Evolutionary conservation across 2,797 vertebrate species (phyloP).

Genomic region (Catostomus latipinnis): DNA sequence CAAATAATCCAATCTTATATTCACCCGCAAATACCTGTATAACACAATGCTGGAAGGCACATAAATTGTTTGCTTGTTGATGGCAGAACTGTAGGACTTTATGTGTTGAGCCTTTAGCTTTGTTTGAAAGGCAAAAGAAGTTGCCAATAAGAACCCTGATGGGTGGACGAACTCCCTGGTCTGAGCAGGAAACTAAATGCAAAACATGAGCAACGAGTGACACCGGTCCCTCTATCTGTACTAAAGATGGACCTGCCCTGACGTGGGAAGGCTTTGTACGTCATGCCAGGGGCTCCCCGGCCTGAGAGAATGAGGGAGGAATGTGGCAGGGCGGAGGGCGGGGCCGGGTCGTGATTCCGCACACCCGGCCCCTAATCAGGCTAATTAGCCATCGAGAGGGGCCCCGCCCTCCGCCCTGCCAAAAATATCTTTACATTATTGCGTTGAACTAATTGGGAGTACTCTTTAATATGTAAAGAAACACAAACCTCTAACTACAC

Average conservation of each 20-base stretch:
- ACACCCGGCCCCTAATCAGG: too few species aligned
- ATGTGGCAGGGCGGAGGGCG: too few species aligned
- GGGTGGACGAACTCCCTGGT: too few species aligned
- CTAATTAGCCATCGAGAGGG: too few species aligned
- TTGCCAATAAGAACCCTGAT: neutral
- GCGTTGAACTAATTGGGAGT: too few species aligned
- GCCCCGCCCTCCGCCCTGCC: too few species aligned
- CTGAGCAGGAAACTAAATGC: constrained; percentile 1
- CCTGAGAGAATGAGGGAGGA: too few species aligned
- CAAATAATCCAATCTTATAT: neutral
- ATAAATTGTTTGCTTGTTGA: neutral
- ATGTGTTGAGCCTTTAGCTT: neutral
- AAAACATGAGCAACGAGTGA: neutral
- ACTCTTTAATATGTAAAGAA: too few species aligned
- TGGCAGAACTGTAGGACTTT: neutral
- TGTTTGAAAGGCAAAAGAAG: neutral
- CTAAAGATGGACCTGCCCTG: neutral
- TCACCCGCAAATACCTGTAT: neutral
- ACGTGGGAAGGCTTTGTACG: neutral
- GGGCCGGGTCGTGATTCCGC: too few species aligned
- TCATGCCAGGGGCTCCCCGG: too few species aligned
- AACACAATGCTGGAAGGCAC: neutral
- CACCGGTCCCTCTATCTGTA: neutral
- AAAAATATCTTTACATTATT: too few species aligned
- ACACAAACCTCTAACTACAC: too few species aligned